Evolutionary conservation across 2,888 invertebrate genomes (phyloP), one percentile per base, ranked within the genome.

Genomic region (Eumacrocentrus americanus): DNA sequence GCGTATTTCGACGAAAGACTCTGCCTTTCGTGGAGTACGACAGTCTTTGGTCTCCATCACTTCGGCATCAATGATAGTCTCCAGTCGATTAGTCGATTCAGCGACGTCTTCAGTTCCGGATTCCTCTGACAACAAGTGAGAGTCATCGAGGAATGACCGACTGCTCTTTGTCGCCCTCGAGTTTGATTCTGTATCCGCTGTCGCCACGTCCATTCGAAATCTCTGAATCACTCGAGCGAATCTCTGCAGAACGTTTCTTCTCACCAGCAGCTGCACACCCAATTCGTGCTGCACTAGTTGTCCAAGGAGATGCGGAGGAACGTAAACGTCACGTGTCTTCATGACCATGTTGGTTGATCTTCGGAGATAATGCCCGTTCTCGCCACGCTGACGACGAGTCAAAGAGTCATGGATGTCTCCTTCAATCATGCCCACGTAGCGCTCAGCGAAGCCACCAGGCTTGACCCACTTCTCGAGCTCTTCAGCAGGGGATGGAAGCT

Each of bases 381-480:
- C 91, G 50, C 89, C 89, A 68, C 91, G 86, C 73, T 91, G 90
- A 75, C 94, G 90, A 58, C 92, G 86, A 1, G 95, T 94, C 69
- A 98, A 81, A 34, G 92, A 91, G 75, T 94, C 92, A 76, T 95
- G 92, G 69, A 95, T 89, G 67, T 91, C 89, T 51, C 92, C 91
- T 80, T 98, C 98, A 29, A 98, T 89, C 23, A 96, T 82, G 9
- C 91, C 87, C 2, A 95, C 94, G 82, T 98, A 98, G 70, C 92
- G 71, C 38, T 81, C 81, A 1, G 78, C 75, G 12, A 73, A 76
- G 3, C 81, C 80, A 1, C 73, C 77, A 0, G 73, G 69, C 37
- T 72, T 73, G 2, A 78, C 76, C 81, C 81, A 81, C 25, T 71
- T 77, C 35, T 81, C 80, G 6, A 81, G 66, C 40, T 81, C 80